A percentile compares a stretch with the other conserved stretches of the same genome.
These are phyloP conservation scores for Apamea crenata DNA, from an alignment of 2,888 invertebrate species.

Conservation along the genomic window DNA sequence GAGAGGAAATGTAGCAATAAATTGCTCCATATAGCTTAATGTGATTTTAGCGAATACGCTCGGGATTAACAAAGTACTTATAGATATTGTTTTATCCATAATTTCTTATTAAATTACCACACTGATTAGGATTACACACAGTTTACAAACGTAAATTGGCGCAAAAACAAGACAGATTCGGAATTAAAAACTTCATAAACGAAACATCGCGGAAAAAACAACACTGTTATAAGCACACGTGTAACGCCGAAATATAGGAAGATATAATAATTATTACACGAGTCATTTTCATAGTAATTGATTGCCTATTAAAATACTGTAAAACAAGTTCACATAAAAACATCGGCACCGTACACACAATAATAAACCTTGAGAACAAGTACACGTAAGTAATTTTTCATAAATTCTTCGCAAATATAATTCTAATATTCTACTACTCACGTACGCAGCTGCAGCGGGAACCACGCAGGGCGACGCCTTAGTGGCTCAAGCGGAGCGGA, in stretches of 20 bases:
- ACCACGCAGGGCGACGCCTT: conserved; percentile 80
- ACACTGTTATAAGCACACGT: neutral
- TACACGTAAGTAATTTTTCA: neutral
- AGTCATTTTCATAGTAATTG: neutral
- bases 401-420: neutral
- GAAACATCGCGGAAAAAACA: neutral
- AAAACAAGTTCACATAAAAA: neutral
- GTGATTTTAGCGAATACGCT: neutral
- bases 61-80: too few relatives aligned
- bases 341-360: neutral
- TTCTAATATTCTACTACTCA: conserved; percentile 75
- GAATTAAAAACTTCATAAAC: neutral
- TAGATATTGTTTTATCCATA: neutral
- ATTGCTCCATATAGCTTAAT: neutral
- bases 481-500: conserved; percentile 79
- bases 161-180: neutral
- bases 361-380: conserved; percentile 24
- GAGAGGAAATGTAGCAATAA: neutral
- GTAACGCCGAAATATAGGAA: too few relatives aligned
- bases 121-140: neutral
- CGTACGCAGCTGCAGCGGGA: conserved; percentile 78
- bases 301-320: neutral
- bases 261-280: neutral
- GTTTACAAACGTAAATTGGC: neutral
- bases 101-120: neutral